Evolutionary conservation across 2,888 invertebrate genomes (phyloP).

Genomic region (Melanargia galathea): DNA sequence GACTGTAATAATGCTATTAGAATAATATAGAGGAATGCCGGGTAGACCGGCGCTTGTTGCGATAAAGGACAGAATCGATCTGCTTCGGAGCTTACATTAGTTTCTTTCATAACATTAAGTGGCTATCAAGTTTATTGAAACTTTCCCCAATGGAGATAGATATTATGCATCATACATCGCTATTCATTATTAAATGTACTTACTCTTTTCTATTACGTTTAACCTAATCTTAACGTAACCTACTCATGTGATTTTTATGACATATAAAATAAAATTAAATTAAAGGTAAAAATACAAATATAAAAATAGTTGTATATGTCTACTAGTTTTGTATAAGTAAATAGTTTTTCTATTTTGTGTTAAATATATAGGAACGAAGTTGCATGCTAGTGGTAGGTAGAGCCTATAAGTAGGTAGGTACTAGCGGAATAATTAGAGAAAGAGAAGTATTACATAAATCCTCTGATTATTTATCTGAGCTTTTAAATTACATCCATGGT

Average conservation of each 20-base stretch:
- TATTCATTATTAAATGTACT: neutral
- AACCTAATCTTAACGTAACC: neutral
- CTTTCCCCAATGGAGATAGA: slow-evolving; percentile 12
- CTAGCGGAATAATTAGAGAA: too few relatives aligned
- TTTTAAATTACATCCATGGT: neutral
- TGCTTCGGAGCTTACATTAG: slow-evolving; percentile 14
- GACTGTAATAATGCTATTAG: neutral
- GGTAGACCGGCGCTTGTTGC: neutral
- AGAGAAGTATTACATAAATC: neutral
- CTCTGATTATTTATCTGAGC: neutral
- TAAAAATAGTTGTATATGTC: too few relatives aligned
- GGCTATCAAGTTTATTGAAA: slow-evolving; percentile 31
- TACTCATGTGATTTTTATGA: neutral
- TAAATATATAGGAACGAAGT: too few relatives aligned
- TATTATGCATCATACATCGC: neutral
- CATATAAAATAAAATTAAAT: neutral
- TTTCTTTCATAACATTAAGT: slow-evolving; percentile 29
- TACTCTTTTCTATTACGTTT: neutral
- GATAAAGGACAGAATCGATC: slow-evolving; percentile 16
- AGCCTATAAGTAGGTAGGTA: too few relatives aligned
- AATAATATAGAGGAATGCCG: neutral
- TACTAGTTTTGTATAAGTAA: too few relatives aligned
- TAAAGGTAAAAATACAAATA: too few relatives aligned
- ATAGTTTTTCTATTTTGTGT: too few relatives aligned
- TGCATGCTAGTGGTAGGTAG: too few relatives aligned